Conservation (phyloP, 2,797 vertebrate genomes). For the Enteromius paludinosus region DNA sequence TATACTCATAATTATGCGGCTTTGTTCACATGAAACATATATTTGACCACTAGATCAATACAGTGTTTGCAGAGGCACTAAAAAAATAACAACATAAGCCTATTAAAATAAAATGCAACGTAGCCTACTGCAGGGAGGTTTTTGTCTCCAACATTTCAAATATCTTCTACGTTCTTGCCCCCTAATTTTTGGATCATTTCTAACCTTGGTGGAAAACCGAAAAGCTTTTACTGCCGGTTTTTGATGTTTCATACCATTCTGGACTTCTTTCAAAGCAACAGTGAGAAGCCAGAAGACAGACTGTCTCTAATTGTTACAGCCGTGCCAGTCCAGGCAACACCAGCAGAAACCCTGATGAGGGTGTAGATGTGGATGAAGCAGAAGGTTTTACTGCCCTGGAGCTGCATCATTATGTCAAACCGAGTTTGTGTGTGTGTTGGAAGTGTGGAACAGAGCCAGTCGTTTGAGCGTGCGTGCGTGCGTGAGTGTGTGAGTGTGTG, state of each 20-base stretch:
- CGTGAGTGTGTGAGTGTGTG: slow-evolving; percentile 36
- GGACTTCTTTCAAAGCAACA: slow-evolving; percentile 29
- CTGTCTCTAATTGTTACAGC: slow-evolving; percentile 10
- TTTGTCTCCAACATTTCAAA: not conserved
- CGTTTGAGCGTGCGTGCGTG: slow-evolving; percentile 27
- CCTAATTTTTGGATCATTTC: not conserved
- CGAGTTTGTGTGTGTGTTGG: slow-evolving; percentile 37
- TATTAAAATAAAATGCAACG: not conserved
- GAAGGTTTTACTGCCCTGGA: slow-evolving; percentile 41
- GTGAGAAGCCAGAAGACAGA: not conserved
- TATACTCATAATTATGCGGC: too few species aligned
- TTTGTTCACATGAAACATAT: not conserved
- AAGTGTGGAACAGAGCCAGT: slow-evolving; percentile 26
- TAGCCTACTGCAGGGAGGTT: not conserved
- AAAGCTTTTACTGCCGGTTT: not conserved
- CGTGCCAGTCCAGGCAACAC: slow-evolving; percentile 42
- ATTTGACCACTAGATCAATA: not conserved
- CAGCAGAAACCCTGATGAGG: slow-evolving; percentile 33
- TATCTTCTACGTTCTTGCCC: not conserved
- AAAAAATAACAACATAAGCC: not conserved
- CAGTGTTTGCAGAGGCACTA: not conserved
- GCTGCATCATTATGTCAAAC: slow-evolving; percentile 36
- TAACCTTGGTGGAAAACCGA: not conserved
- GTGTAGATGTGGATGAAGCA: slow-evolving; percentile 43
- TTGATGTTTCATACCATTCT: slow-evolving; percentile 29